Base-by-base conservation (phyloP, 1,140 invertebrate species). In the Maniola jurtina region DNA sequence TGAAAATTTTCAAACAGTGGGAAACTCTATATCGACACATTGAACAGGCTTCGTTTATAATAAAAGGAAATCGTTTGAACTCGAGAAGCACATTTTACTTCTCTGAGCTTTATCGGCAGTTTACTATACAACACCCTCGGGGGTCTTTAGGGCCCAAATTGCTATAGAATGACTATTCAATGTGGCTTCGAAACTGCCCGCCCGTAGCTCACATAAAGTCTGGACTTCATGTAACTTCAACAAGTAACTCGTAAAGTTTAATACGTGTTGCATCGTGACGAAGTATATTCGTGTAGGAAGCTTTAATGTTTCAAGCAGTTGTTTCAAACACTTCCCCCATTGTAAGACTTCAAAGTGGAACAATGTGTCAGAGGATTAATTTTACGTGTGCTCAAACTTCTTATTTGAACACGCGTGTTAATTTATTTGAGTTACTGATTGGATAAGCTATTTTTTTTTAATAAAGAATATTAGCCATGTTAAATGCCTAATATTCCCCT, bases 81-180 rank as follows among this genome's bases (percentile, higher is more conserved):
- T 52, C 48, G 48, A 58, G 15, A 5, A 42, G 36, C 36, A 62
- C 35, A 34, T 50, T 50, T 62, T 36, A 38, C 16, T 62, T 62
- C 25, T 38, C n/a, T 40, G 15, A 62, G 35, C 61, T 38, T 62
- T 62, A 62, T 62, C 47, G 36, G 35, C 48, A 50, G 38, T 42
- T 35, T 61, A 33, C 61, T 52, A 48, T 48, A 65, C 45, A 50
- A 56, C 13, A 45, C 54, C 38, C 52, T 50, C 42, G 45, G 35
- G 70, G 66, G 52, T 66, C 79, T 77, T 67, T 64, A 65, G 63
- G 64, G 63, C 59, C 14, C 70, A 77, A 83, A 83, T 81, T 80
- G 72, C 76, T 76, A 36, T 64, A 62, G 70, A 79, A 79, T 75
- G 72, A 74, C 68, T 78, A 78, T 79, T 72, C 71, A 77, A 79